Evolutionary conservation across 2,888 invertebrate species (phyloP).

Genomic region (Dascillus cervinus): DNA sequence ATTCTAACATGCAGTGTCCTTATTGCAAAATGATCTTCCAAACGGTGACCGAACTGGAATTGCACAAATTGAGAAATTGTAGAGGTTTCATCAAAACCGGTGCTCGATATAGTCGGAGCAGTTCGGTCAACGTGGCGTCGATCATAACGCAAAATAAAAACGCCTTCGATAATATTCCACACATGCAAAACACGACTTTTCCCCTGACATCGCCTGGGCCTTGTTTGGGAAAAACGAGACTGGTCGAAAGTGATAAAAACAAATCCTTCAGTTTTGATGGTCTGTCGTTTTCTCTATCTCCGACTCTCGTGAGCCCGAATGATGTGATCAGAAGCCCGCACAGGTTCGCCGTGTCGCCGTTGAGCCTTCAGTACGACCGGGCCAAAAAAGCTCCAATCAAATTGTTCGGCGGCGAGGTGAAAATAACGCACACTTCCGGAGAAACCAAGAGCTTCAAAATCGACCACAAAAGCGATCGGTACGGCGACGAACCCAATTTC

Average conservation of each 20-base stretch:
- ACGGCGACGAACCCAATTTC: slow-evolving; percentile 22
- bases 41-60: slow-evolving; percentile 71
- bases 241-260: slow-evolving; percentile 55
- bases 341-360: slow-evolving; percentile 30
- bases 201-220: slow-evolving; percentile 79
- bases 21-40: slow-evolving; percentile 72
- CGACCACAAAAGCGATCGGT: slow-evolving; percentile 31
- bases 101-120: slow-evolving; percentile 38
- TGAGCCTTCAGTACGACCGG: slow-evolving; percentile 27
- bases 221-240: slow-evolving; percentile 69
- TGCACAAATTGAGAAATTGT: slow-evolving; percentile 74
- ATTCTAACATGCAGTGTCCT: slow-evolving; percentile 62
- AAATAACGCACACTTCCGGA: slow-evolving; percentile 62
- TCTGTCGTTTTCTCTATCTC: slow-evolving; percentile 22
- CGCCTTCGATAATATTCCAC: slow-evolving; percentile 40
- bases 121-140: slow-evolving; percentile 42
- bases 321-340: slow-evolving; percentile 18
- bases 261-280: slow-evolving; percentile 42
- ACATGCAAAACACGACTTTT: slow-evolving; percentile 35
- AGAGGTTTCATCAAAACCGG: slow-evolving; percentile 49
- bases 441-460: slow-evolving; percentile 52
- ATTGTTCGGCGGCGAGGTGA: slow-evolving; percentile 73
- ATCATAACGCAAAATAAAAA: slow-evolving; percentile 42
- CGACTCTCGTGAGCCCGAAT: slow-evolving; percentile 12
- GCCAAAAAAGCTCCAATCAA: slow-evolving; percentile 45